phyloP scores from a whole-genome alignment of 2,888 invertebrate genomes.

The Antheraea yamamai region DNA sequence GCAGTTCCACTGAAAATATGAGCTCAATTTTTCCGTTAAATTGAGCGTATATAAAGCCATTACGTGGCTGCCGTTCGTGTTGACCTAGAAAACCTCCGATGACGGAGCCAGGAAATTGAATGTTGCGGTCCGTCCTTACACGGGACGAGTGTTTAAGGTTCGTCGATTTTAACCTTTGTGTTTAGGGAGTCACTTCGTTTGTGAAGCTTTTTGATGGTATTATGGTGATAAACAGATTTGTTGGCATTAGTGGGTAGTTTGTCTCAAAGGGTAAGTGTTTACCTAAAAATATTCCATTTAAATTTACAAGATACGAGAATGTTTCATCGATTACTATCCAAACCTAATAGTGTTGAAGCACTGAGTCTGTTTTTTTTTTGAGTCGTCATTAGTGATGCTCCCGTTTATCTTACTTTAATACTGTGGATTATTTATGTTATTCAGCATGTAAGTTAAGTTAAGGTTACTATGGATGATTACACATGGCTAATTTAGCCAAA shows the following conservation, averaged over 20 bases:
- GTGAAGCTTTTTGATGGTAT: not conserved
- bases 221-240: not conserved
- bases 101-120: conserved; percentile 45
- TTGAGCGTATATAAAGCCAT: conserved; percentile 8
- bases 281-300: not conserved
- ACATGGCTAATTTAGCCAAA: not conserved
- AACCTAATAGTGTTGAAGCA: too few relatives aligned
- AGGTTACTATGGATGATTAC: too few relatives aligned
- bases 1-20: not conserved
- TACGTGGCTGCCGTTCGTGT: conserved; percentile 21
- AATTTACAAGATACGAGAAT: too few relatives aligned
- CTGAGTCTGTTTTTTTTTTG: too few relatives aligned
- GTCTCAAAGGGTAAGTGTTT: not conserved
- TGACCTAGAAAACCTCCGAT: conserved; percentile 41
- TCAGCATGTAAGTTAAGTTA: too few relatives aligned
- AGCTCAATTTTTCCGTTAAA: conserved; percentile 11
- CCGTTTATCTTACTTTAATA: too few relatives aligned
- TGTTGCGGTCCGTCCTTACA: conserved; percentile 32
- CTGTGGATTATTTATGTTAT: too few relatives aligned
- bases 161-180: conserved; percentile 16
- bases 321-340: too few relatives aligned
- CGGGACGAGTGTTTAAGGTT: conserved; percentile 9
- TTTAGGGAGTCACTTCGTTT: conserved; percentile 9
- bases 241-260: not conserved
- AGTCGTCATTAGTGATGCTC: too few relatives aligned